Conservation (phyloP, 1,140 invertebrate genomes). For the Tetranychus urticae region DNA sequence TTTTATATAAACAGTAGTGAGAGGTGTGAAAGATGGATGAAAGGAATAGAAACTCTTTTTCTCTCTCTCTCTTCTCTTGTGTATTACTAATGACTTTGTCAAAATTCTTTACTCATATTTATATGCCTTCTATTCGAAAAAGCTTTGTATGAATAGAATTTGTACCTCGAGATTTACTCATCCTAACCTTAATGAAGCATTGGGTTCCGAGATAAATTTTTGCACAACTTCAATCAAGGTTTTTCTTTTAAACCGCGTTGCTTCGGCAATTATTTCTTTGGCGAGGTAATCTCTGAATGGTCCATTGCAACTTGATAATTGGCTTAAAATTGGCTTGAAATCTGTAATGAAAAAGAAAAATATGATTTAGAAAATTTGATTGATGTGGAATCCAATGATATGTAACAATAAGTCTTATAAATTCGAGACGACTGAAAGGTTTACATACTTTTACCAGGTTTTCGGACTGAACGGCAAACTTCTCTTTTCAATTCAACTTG, state of each 20-base stretch:
- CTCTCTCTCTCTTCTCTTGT: no score
- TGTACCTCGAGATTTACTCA: no score
- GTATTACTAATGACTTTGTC: no score
- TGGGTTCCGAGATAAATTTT: background rate
- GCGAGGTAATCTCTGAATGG: background rate
- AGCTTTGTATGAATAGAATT: no score
- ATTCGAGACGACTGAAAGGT: background rate
- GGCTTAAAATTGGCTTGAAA: background rate
- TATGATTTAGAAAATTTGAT: background rate
- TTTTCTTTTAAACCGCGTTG: background rate
- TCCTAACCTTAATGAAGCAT: no score
- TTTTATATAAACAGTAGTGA: no score
- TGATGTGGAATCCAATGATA: no score
- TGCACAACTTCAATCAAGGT: background rate
- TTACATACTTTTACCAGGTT: background rate
- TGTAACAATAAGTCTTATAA: no score
- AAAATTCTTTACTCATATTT: no score
- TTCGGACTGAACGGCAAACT: background rate
- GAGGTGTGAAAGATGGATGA: no score
- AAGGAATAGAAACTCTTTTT: no score
- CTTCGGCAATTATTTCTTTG: background rate
- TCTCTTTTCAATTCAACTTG: background rate
- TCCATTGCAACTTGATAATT: background rate
- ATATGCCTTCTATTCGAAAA: no score
- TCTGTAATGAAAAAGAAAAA: background rate